These are phyloP conservation scores for Nomada flava DNA, from an alignment of 2,888 invertebrate genomes.

Conservation along the genomic window DNA sequence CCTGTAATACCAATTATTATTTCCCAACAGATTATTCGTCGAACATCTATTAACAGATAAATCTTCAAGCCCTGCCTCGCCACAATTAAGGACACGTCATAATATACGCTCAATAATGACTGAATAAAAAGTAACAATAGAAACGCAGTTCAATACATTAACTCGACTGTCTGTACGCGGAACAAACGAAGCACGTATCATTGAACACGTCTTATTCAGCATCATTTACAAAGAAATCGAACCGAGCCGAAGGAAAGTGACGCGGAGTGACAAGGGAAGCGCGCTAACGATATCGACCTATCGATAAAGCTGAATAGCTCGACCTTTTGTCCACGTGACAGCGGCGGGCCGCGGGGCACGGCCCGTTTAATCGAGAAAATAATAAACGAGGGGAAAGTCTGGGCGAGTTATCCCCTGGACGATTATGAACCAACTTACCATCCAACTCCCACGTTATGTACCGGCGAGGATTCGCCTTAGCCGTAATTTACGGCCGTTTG, in stretches of 20 bases:
- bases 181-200: neutral
- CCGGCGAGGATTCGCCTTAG: slow-evolving; percentile 70
- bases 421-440: slow-evolving; percentile 62
- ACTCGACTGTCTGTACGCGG: neutral
- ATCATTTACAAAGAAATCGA: neutral
- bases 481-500: slow-evolving; percentile 80
- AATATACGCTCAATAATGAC: neutral
- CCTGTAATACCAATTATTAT: too few species aligned
- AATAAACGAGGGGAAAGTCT: slow-evolving; percentile 77
- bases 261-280: slow-evolving; percentile 5
- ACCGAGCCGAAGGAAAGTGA: neutral
- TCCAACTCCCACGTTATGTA: slow-evolving; percentile 79
- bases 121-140: neutral
- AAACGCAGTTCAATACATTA: neutral
- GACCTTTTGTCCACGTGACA: slow-evolving; percentile 60
- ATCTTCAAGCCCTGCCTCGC: neutral
- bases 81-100: neutral
- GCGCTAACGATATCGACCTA: slow-evolving; percentile 48
- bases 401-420: slow-evolving; percentile 65
- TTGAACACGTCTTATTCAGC: neutral
- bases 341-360: slow-evolving; percentile 27
- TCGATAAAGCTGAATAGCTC: slow-evolving; percentile 40
- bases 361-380: slow-evolving; percentile 73
- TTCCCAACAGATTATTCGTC: neutral
- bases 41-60: neutral